Percentiles rank a stretch among this genome's conserved stretches.
Evolutionary conservation across 2,888 invertebrate genomes (phyloP).

Genomic region (Standfussiana lucernea): DNA sequence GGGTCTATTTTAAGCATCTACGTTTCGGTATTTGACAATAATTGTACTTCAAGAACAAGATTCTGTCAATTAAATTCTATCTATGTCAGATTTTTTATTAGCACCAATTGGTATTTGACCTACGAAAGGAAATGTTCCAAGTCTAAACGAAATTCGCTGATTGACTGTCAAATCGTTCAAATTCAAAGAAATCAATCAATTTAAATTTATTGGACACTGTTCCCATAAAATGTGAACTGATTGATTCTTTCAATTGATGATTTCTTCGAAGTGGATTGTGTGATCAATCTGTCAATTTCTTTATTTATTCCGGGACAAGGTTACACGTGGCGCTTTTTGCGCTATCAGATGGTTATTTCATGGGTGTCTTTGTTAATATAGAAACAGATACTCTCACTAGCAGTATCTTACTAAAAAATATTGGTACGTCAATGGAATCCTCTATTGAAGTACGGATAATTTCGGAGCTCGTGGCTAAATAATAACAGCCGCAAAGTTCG

Average conservation of each 20-base stretch:
- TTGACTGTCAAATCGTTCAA: constrained; percentile 7
- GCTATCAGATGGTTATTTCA: not conserved
- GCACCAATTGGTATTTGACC: constrained; percentile 21
- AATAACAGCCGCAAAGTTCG: not conserved
- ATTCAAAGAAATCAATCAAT: constrained; percentile 10
- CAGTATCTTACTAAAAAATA: not conserved
- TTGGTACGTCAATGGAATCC: not conserved
- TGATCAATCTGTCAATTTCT: constrained; percentile 9
- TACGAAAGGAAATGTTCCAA: constrained; percentile 14
- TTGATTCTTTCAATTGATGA: constrained; percentile 29
- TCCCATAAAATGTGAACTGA: constrained; percentile 10
- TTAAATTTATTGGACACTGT: constrained; percentile 18
- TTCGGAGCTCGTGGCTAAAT: not conserved
- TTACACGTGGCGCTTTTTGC: constrained; percentile 15
- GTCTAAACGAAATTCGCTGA: constrained; percentile 14
- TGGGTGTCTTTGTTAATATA: not conserved
- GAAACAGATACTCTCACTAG: not conserved
- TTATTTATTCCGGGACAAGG: constrained; percentile 4
- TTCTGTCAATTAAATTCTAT: not conserved
- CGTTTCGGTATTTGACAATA: not conserved
- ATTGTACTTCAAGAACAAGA: not conserved
- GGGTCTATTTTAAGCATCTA: not conserved
- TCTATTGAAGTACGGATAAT: not conserved
- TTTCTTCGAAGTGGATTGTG: constrained; percentile 21
- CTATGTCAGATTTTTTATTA: constrained; percentile 19